phyloP scores from a whole-genome alignment of 2,797 vertebrate species.

The Xenentodon cancila region DNA sequence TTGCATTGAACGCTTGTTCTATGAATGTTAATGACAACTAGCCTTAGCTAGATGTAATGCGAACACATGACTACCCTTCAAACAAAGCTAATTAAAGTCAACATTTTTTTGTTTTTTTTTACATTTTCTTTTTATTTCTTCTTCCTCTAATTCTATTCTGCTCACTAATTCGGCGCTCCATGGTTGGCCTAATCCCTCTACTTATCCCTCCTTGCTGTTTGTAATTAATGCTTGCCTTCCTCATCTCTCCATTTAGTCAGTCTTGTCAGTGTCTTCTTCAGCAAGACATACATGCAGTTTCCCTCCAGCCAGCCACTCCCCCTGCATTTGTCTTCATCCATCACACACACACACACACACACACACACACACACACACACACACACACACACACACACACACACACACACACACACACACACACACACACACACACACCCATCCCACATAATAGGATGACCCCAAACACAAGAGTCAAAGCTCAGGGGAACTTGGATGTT shows the following conservation, averaged over 20 bases:
- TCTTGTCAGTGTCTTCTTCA: constrained; percentile 66
- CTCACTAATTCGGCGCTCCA: constrained; percentile 53
- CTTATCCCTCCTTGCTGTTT: constrained; percentile 80
- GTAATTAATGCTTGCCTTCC: constrained; percentile 81
- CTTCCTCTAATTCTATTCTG: constrained; percentile 58
- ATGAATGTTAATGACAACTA: constrained; percentile 75
- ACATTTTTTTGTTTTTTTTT: constrained; percentile 3
- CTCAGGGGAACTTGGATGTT: constrained; percentile 36
- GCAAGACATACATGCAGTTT: constrained; percentile 55
- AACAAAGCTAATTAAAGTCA: constrained; percentile 79
- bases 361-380: background rate
- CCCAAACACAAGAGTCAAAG: constrained; percentile 32
- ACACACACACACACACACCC: too few relatives aligned
- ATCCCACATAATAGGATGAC: constrained; percentile 36
- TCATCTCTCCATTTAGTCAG: constrained; percentile 76
- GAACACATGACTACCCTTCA: constrained; percentile 60
- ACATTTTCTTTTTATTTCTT: constrained; percentile 16
- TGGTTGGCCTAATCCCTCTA: constrained; percentile 80
- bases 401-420: too few relatives aligned
- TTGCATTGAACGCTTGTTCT: constrained; percentile 55
- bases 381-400: too few relatives aligned
- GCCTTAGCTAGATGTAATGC: constrained; percentile 54
- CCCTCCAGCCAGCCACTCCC: constrained; percentile 27
- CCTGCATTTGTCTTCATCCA: constrained; percentile 49
- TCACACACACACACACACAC: constrained; percentile 34